Conservation (phyloP, 2,888 invertebrate genomes). For the Chrysolina americana region DNA sequence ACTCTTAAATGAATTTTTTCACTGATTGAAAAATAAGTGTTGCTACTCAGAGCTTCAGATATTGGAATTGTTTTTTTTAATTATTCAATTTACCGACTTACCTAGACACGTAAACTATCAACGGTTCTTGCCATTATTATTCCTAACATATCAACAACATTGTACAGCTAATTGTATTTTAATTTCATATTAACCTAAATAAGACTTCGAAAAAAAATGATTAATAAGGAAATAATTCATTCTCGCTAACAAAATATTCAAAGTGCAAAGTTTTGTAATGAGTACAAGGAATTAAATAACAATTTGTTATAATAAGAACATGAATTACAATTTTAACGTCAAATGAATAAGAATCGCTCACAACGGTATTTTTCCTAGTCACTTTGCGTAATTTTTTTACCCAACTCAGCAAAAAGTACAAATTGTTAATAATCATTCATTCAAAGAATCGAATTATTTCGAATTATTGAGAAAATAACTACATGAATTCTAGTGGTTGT, state of each 20-base stretch:
- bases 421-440: constrained; percentile 19
- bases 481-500: constrained; percentile 7
- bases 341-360: constrained; percentile 24
- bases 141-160: constrained; percentile 34
- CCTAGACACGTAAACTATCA: neutral
- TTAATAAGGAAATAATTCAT: constrained; percentile 50
- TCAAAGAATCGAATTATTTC: constrained; percentile 13
- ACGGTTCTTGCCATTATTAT: constrained; percentile 20
- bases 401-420: constrained; percentile 25
- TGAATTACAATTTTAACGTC: constrained; percentile 19
- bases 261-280: constrained; percentile 50
- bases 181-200: constrained; percentile 47
- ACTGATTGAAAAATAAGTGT: too few species aligned
- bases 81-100: neutral
- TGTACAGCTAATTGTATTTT: constrained; percentile 40
- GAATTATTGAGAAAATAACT: too few species aligned
- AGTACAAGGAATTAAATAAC: constrained; percentile 42
- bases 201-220: constrained; percentile 43
- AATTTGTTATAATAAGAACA: constrained; percentile 35
- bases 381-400: constrained; percentile 17
- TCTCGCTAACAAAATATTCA: constrained; percentile 46
- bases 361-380: constrained; percentile 17
- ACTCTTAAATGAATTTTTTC: too few species aligned
- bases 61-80: neutral
- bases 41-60: too few species aligned